Percentiles rank a stretch among this genome's conserved stretches.
Evolutionary conservation across 2,797 vertebrate species (phyloP).

Genomic region (Urocyon cinereoargenteus): DNA sequence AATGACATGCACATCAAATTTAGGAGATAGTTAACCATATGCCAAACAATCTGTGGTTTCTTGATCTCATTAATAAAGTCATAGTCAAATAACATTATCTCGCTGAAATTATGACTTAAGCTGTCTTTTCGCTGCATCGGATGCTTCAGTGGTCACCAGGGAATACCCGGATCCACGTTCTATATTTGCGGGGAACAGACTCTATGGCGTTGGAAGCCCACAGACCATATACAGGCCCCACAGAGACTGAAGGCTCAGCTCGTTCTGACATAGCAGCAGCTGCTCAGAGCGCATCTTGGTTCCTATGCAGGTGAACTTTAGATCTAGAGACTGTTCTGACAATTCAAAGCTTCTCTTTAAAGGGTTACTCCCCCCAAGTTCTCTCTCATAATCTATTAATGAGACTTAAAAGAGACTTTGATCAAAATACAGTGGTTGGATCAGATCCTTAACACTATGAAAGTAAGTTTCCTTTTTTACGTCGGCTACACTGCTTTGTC

Average conservation of each 20-base stretch:
- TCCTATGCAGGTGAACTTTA: not conserved
- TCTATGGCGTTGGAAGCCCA: not conserved
- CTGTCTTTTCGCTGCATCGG: not conserved
- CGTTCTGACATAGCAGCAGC: not conserved
- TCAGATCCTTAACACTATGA: not conserved
- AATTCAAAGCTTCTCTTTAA: constrained; percentile 1
- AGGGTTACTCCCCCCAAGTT: not conserved
- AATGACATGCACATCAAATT: constrained; percentile 66
- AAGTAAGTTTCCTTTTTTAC: not conserved
- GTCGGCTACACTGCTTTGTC: not conserved
- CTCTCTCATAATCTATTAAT: constrained; percentile 1
- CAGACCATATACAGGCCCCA: not conserved
- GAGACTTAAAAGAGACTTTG: not conserved
- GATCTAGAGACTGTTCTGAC: not conserved
- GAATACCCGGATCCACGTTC: not conserved
- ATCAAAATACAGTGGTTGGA: not conserved
- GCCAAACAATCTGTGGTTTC: constrained; percentile 61
- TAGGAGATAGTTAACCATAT: constrained; percentile 68
- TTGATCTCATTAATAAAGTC: constrained; percentile 54
- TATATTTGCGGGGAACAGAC: not conserved
- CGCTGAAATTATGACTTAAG: constrained; percentile 22
- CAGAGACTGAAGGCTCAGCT: not conserved
- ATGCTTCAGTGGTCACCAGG: not conserved
- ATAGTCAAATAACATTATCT: constrained; percentile 7
- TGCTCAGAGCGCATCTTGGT: not conserved